These are phyloP conservation scores for Bugulina stolonifera DNA, from an alignment of 2,888 invertebrate species.

Conservation along the genomic window DNA sequence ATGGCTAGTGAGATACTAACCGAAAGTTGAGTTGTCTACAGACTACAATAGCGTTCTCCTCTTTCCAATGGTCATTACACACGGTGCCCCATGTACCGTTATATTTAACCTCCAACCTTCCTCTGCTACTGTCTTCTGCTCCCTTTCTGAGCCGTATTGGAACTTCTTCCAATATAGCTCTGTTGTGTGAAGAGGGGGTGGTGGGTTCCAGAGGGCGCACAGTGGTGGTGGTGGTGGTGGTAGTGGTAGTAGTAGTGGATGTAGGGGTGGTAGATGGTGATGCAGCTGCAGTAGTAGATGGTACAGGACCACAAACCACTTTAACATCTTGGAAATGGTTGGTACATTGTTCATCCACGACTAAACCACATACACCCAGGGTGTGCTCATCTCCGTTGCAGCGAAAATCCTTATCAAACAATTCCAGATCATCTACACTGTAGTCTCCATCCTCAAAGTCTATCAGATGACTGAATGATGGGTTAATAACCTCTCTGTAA, in stretches of 20 bases:
- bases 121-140: neutral
- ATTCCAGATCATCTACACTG: neutral
- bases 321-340: conserved; percentile 1
- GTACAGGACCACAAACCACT: conserved; percentile 5
- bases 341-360: neutral
- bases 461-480: neutral
- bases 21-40: neutral
- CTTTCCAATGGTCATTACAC: neutral
- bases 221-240: neutral
- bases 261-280: neutral
- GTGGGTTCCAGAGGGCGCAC: neutral
- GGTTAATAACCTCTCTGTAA: neutral
- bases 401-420: neutral
- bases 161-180: neutral
- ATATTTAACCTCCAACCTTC: neutral
- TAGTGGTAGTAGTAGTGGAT: neutral
- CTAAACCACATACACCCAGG: neutral
- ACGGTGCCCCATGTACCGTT: conserved; percentile 22
- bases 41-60: neutral
- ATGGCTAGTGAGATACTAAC: neutral
- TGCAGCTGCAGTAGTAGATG: neutral
- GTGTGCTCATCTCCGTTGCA: neutral
- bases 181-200: neutral
- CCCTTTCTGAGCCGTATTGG: neutral
- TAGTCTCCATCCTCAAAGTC: neutral